Evolutionary conservation across 2,797 vertebrate genomes (phyloP).

Genomic region (Morelia viridis): DNA sequence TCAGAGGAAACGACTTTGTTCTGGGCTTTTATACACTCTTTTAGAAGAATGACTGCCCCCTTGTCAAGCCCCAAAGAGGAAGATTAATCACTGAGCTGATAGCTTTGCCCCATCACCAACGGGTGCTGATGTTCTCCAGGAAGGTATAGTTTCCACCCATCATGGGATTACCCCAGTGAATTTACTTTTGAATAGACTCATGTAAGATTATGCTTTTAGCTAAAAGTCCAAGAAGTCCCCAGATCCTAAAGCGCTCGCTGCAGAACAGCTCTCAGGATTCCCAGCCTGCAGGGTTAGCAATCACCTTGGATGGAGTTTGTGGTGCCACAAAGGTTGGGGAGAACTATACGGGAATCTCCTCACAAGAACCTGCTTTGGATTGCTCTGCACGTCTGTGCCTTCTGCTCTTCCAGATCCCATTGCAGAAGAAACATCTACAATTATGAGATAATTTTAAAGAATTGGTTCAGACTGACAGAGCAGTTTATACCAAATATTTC

Average conservation of each 20-base stretch:
- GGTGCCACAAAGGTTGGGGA: not conserved
- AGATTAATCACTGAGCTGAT: not conserved
- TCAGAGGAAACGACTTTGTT: not conserved
- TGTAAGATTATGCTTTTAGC: not conserved
- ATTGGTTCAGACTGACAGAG: not conserved
- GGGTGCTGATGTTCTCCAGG: not conserved
- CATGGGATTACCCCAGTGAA: not conserved
- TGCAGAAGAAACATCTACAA: not conserved
- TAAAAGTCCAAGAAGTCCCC: not conserved
- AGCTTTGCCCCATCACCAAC: not conserved
- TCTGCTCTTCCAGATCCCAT: not conserved
- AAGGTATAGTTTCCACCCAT: not conserved
- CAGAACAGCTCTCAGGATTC: not conserved
- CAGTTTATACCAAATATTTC: not conserved
- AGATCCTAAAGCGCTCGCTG: not conserved
- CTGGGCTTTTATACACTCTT: not conserved
- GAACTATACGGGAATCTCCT: not conserved
- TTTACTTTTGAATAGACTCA: not conserved
- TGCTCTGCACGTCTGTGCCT: not conserved
- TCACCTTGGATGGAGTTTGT: not conserved
- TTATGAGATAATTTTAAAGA: not conserved
- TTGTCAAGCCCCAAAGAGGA: not conserved
- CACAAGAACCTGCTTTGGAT: not conserved
- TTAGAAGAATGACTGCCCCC: not conserved
- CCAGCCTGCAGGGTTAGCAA: not conserved